Conservation (phyloP, 1,140 invertebrate species). For the Anthonomus grandis region DNA sequence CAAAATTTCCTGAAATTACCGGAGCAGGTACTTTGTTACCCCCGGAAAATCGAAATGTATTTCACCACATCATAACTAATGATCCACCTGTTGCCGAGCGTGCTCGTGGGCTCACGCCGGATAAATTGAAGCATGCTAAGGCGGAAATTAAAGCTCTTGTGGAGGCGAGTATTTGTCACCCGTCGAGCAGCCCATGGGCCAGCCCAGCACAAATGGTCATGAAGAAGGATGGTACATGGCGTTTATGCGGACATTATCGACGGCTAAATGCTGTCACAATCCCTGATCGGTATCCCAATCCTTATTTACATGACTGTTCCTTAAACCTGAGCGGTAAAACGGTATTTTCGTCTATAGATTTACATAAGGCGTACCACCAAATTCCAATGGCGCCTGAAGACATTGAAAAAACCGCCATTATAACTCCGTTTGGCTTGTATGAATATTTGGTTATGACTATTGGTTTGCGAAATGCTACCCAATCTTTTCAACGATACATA, state of each 20-base stretch:
- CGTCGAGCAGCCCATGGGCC: constrained; percentile 47
- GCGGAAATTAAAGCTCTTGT: constrained; percentile 38
- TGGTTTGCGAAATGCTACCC: not conserved
- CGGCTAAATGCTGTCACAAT: constrained; percentile 49
- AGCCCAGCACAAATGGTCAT: constrained; percentile 46
- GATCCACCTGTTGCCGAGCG: constrained; percentile 40
- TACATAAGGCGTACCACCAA: constrained; percentile 49
- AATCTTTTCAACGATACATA: constrained; percentile 50
- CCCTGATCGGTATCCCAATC: constrained; percentile 41
- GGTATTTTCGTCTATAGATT: constrained; percentile 47
- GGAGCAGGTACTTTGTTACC: not conserved
- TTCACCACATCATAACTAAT: constrained; percentile 33
- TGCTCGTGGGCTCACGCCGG: constrained; percentile 41
- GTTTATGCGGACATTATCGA: constrained; percentile 49
- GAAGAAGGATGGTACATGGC: constrained; percentile 45
- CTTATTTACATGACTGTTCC: constrained; percentile 8
- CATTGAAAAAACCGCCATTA: constrained; percentile 30
- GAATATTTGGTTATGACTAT: not conserved
- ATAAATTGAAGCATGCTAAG: constrained; percentile 35
- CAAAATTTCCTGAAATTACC: constrained; percentile 2
- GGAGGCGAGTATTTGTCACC: constrained; percentile 33
- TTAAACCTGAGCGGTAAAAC: constrained; percentile 32
- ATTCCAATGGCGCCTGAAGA: constrained; percentile 37
- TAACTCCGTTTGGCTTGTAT: not conserved
- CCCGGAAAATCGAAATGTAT: not conserved